phyloP scores from a whole-genome alignment of 2,113 vertebrate species.

The Eurypyga helias region DNA sequence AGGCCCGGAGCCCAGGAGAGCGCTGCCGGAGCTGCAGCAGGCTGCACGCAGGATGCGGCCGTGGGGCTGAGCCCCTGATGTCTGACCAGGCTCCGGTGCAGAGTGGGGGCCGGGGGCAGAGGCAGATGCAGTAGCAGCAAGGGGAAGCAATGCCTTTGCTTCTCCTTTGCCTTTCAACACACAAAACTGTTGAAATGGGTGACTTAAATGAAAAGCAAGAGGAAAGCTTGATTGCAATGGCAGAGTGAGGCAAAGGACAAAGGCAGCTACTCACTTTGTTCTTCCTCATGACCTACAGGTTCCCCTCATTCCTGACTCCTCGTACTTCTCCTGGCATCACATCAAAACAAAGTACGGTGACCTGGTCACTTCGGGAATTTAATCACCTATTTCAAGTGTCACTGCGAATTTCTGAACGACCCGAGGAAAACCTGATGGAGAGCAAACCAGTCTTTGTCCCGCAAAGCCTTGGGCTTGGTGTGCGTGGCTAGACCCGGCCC shows the following conservation, averaged over 20 bases:
- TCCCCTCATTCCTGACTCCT: background rate
- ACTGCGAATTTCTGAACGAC: background rate
- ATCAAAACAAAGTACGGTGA: background rate
- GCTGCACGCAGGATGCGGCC: background rate
- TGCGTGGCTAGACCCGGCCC: background rate
- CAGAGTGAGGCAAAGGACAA: background rate
- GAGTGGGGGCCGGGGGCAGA: fast-evolving
- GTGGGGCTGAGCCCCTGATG: background rate
- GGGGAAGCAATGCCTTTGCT: background rate
- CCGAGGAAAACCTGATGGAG: background rate
- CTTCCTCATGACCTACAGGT: background rate
- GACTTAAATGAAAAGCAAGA: background rate
- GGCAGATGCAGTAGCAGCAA: background rate
- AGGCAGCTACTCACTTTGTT: too few relatives aligned
- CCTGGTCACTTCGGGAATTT: background rate
- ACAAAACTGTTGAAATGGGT: background rate
- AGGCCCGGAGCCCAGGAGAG: background rate
- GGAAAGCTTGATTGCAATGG: background rate
- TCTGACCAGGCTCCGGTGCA: fast-evolving
- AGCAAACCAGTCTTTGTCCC: background rate
- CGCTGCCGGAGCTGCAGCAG: fast-evolving
- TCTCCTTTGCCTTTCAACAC: background rate
- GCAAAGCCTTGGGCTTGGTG: background rate
- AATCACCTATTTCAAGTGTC: background rate
- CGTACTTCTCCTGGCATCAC: background rate